Evolutionary conservation across 2,888 invertebrate genomes (phyloP).

Genomic region (Patella depressa): DNA sequence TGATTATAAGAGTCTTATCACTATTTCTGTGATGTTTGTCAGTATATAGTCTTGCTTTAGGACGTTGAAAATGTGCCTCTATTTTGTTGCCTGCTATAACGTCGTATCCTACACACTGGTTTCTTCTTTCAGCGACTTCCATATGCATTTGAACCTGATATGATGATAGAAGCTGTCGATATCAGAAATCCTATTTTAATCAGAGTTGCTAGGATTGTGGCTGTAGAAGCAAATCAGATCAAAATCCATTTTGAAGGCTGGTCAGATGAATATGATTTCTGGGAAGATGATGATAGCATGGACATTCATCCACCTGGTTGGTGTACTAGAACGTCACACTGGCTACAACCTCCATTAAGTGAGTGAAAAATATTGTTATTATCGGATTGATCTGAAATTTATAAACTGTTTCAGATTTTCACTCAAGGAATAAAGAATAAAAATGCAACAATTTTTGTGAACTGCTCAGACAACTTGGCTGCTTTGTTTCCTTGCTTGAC

Average conservation of each 20-base stretch:
- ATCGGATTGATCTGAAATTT: too few relatives aligned
- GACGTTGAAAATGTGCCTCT: too few relatives aligned
- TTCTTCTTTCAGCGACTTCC: conserved; percentile 77
- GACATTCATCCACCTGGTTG: conserved; percentile 94
- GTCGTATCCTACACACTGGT: too few relatives aligned
- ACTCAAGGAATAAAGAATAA: too few relatives aligned
- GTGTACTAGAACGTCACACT: conserved; percentile 90
- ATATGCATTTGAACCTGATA: conserved; percentile 84
- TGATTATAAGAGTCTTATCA: too few relatives aligned
- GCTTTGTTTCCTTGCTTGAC: background rate
- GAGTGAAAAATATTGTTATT: conserved; percentile 30
- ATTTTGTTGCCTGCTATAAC: too few relatives aligned
- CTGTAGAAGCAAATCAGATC: conserved; percentile 80
- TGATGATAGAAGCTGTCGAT: conserved; percentile 92
- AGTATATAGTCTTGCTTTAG: too few relatives aligned
- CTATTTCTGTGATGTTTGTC: too few relatives aligned
- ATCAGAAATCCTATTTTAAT: conserved; percentile 83
- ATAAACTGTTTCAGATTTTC: too few relatives aligned
- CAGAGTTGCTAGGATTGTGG: conserved; percentile 86
- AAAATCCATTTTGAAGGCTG: conserved; percentile 90
- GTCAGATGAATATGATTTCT: conserved; percentile 86
- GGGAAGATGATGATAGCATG: conserved; percentile 91
- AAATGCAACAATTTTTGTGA: too few relatives aligned
- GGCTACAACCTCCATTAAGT: conserved; percentile 85
- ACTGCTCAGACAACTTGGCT: too few relatives aligned